Conservation (phyloP, 2,888 invertebrate genomes). For the Xanthia icteritia region DNA sequence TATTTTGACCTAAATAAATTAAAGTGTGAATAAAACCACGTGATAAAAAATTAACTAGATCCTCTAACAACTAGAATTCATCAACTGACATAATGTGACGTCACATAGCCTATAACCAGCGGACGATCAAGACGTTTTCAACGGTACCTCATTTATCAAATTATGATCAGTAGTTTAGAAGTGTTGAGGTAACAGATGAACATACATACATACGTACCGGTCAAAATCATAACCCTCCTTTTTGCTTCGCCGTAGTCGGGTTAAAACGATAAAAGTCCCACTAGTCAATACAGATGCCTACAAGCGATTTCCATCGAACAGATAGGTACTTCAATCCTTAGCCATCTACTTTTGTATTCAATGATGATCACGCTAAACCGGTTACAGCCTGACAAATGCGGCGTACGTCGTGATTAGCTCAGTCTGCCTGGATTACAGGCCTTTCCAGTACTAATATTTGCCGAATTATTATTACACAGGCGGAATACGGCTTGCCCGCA, state of each 20-base stretch:
- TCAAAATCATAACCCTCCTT: too few relatives aligned
- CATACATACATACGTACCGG: too few relatives aligned
- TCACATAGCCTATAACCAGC: too few relatives aligned
- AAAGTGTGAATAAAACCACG: background rate
- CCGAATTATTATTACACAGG: slow-evolving; percentile 28
- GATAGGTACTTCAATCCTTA: background rate
- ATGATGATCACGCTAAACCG: slow-evolving; percentile 34
- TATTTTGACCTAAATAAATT: background rate
- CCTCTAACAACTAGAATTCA: background rate
- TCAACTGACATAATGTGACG: background rate
- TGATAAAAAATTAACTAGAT: background rate
- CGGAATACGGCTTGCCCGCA: background rate
- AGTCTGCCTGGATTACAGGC: slow-evolving; percentile 31
- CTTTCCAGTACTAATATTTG: slow-evolving; percentile 33
- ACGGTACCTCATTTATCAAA: too few relatives aligned
- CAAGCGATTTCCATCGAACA: background rate
- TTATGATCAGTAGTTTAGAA: too few relatives aligned
- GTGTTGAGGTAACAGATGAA: too few relatives aligned
- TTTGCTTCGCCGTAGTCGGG: too few relatives aligned
- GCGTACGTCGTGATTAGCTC: slow-evolving; percentile 50
- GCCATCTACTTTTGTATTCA: slow-evolving; percentile 26
- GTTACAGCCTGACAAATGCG: slow-evolving; percentile 54
- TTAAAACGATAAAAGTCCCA: too few relatives aligned
- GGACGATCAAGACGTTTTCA: too few relatives aligned
- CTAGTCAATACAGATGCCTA: background rate